These are phyloP conservation scores for Gasterosteus aculeatus DNA, from an alignment of 2,113 vertebrate genomes.

Conservation along the genomic window DNA sequence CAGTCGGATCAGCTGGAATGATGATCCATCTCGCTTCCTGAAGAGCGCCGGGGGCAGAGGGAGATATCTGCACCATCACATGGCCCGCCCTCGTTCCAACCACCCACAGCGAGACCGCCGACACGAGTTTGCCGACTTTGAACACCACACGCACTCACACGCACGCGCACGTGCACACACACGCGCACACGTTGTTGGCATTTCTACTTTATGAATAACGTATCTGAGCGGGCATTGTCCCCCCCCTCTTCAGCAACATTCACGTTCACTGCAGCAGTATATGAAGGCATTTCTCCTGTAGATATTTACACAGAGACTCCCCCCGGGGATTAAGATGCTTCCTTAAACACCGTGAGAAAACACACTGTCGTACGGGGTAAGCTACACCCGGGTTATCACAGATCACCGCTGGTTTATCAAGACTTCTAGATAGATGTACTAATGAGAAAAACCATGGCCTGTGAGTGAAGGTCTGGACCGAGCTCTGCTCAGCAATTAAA, in stretches of 20 bases:
- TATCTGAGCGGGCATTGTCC: slow-evolving; percentile 51
- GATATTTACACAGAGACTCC: no score
- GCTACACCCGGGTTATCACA: slow-evolving; percentile 40
- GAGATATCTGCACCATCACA: not conserved
- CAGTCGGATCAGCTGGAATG: slow-evolving; percentile 20
- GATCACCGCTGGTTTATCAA: slow-evolving; percentile 2
- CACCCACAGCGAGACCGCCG: not conserved
- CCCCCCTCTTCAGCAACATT: slow-evolving; percentile 10
- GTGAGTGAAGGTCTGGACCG: slow-evolving; percentile 33
- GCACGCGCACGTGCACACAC: not conserved
- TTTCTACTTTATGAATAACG: slow-evolving; percentile 54
- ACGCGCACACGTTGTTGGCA: slow-evolving; percentile 32
- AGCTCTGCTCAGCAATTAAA: not conserved
- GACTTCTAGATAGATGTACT: slow-evolving; percentile 53
- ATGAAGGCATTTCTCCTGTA: not conserved
- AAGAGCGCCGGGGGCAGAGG: not conserved
- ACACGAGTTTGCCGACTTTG: slow-evolving; percentile 16
- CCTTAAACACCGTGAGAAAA: not conserved
- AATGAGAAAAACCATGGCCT: slow-evolving; percentile 28
- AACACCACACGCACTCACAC: not conserved
- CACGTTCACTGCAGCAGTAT: slow-evolving; percentile 7
- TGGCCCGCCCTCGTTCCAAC: not conserved
- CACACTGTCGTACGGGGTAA: not conserved
- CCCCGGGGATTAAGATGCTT: no score
- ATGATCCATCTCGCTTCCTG: no score